phyloP scores from a whole-genome alignment of 2,888 invertebrate species.

The Hermaeophaga mercurialis region DNA sequence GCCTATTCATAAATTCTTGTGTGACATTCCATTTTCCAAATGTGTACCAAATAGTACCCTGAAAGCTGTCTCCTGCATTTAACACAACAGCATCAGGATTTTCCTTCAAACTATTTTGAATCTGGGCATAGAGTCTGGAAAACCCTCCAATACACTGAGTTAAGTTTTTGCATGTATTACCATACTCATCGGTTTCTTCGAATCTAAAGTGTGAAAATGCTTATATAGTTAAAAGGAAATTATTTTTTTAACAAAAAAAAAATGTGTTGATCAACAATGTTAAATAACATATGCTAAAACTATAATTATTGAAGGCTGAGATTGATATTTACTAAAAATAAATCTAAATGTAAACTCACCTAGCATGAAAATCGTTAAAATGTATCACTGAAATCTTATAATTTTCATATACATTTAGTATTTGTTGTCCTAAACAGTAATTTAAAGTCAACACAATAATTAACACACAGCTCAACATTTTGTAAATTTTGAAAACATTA shows the following conservation, averaged over 20 bases:
- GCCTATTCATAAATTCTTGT: conserved; percentile 73
- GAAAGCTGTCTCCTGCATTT: conserved; percentile 84
- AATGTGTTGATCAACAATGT: not conserved
- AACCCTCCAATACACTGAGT: conserved; percentile 71
- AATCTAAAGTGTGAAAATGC: too few relatives aligned
- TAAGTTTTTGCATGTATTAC: conserved; percentile 51
- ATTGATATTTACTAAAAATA: too few relatives aligned
- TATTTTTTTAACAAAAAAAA: not conserved
- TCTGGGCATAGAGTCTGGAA: conserved; percentile 66
- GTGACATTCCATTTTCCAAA: conserved; percentile 74
- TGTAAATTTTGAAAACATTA: not conserved
- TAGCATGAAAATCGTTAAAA: conserved; percentile 27
- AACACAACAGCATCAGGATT: conserved; percentile 67
- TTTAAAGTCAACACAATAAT: not conserved
- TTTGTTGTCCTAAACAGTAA: not conserved
- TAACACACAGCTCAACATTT: not conserved
- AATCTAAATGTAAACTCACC: too few relatives aligned
- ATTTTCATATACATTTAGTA: conserved; percentile 7
- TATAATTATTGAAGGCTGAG: too few relatives aligned
- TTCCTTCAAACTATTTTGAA: conserved; percentile 57
- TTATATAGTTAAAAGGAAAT: too few relatives aligned
- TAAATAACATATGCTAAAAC: too few relatives aligned
- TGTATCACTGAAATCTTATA: conserved; percentile 42
- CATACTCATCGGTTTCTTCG: conserved; percentile 62
- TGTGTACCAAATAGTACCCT: conserved; percentile 85